Base-by-base conservation (phyloP, 1,140 invertebrate species). In the Cyclina sinensis region DNA sequence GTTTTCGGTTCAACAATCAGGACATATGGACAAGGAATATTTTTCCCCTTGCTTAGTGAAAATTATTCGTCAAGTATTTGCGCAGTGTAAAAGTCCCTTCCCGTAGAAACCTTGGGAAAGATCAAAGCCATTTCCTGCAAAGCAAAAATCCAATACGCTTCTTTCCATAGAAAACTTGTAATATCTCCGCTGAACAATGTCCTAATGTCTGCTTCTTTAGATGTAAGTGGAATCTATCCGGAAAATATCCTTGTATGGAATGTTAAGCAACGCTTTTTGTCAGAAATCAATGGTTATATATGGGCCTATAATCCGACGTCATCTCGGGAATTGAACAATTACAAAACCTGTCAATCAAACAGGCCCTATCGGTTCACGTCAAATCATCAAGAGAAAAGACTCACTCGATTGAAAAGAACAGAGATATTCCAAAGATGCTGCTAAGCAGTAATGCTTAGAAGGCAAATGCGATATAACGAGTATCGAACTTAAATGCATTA, bases 281-380 rank as follows among this genome's bases (percentile, higher is more conserved):
- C 82, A 73, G 68, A 73, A 84, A 84, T 84, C 82, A 84, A 84
- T 84, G 82, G 82, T 73, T 84, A 54, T 73, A 73, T 54, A 73
- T 73, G 65, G 46, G 48, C 39, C 62, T 73, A 73, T 84, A 73
- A 84, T 84, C 68, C 24, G 16, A 30, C 43, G 65, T 70, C 62
- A 68, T 73, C 82, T 24, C 48, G 62, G 68, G 82, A 84, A 70
- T 73, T 54, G 62, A 54, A 51, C 82, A 84, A 84, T 84, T 84
- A 84, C 48, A 73, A 68, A 54, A n/a, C 46, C 21, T 84, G 82
- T 73, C 82, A 84, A 84, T 84, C 82, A 84, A 35, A 35, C 62
- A 73, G 48, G 32, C 54, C 79, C 32, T 81, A 81, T 81, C 79
- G 35, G 12, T 81, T 24, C 35, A 51, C 74, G 43, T 78, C 46